phyloP scores from a whole-genome alignment of 2,797 vertebrate genomes.

The Harpagifer antarcticus region DNA sequence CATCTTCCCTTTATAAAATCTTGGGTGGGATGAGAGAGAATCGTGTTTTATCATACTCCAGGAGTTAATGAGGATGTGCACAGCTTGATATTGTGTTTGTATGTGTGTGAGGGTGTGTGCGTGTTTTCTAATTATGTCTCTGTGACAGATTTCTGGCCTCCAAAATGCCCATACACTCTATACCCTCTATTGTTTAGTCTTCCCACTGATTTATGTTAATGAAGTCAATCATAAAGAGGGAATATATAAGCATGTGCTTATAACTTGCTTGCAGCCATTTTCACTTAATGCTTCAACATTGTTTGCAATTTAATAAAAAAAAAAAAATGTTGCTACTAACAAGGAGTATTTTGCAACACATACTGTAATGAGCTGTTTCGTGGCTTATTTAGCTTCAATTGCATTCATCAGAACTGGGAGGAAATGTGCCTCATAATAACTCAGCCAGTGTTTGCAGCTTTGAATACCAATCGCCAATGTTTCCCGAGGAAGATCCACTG shows the following conservation, averaged over 20 bases:
- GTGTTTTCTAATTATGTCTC: conserved; percentile 76
- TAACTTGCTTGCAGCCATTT: conserved; percentile 6
- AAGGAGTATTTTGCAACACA: not conserved
- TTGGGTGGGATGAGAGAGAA: conserved; percentile 80
- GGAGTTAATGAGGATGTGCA: conserved; percentile 84
- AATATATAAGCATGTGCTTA: conserved; percentile 36
- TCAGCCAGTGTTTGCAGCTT: conserved; percentile 18
- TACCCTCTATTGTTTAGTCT: conserved; percentile 72
- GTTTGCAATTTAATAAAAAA: not conserved
- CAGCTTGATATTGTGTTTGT: conserved; percentile 81
- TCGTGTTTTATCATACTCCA: conserved; percentile 81
- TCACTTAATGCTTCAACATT: conserved; percentile 12
- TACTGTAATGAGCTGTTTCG: conserved; percentile 7
- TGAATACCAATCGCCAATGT: conserved; percentile 60
- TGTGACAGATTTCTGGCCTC: conserved; percentile 76
- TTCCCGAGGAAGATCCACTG: conserved; percentile 67
- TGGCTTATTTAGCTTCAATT: conserved; percentile 16
- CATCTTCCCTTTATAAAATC: conserved; percentile 80
- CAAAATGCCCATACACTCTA: conserved; percentile 65
- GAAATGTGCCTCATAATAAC: conserved; percentile 20
- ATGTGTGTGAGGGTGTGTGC: conserved; percentile 70
- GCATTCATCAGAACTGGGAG: conserved; percentile 10
- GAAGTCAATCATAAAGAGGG: conserved; percentile 40
- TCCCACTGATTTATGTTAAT: conserved; percentile 68
- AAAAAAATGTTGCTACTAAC: not conserved